Evolutionary conservation across 2,888 invertebrate species (phyloP), one percentile per base, ranked within the genome.

Genomic region (Oscheius sp.): DNA sequence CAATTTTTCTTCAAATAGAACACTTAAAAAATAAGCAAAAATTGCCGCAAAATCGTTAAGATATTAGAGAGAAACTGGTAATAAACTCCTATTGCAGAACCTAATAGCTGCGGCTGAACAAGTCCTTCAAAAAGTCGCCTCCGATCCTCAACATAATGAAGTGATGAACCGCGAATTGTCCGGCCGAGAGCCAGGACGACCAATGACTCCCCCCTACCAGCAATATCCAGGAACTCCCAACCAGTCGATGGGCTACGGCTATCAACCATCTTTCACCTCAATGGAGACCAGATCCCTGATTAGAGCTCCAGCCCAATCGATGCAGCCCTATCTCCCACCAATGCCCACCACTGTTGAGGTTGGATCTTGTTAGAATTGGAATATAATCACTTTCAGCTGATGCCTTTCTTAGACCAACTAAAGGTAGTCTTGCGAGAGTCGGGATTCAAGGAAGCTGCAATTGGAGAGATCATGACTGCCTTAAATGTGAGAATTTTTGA

Each of bases 101-200:
- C 71, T 85, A 10, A 66, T 84, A 53, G 74, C 76, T 58, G 95
- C 95, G 89, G 93, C 93, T 88, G 92, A 92, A 86, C 93, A 96
- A 92, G 96, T 97, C 87, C 90, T 97, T 80, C 92, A 93, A 85
- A 97, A 97, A 90, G 94, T 97, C 78, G 93, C 95, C 63, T 96
- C 96, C 89, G 97, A 97, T 89, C 96, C 96, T 17, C 94, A 95
- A 25, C 84, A 85, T 61, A 75, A 80, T 0, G 76, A 79, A 15
- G 72, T 75, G 27, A 72, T 78, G 33, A 75, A 72, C 58, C 15
- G 55, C 1, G 37, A 42, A 20, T 20, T 17, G 15, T 4, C 6
- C 4, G 12, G 42, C 4, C 42, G 42, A 12, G 20, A 17, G 42
- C 42, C 42, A 42, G n/a, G 20, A 20, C 42, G 42, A 42, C 42